These are phyloP conservation scores for Rhinogobius similis DNA, from an alignment of 2,113 vertebrate genomes.

Conservation along the genomic window DNA sequence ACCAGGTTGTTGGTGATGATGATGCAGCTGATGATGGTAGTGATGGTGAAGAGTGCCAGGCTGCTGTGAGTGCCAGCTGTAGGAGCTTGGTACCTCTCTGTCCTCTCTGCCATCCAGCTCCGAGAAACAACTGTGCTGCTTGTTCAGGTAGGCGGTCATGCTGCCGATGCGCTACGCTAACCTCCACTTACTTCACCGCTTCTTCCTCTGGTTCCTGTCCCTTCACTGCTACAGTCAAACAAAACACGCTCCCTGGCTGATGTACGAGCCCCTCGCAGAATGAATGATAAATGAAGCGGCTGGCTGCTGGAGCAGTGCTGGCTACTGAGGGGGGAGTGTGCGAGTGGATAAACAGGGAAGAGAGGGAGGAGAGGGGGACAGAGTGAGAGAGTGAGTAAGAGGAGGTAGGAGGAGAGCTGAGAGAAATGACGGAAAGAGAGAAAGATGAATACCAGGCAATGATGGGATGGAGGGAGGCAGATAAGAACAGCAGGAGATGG, in stretches of 20 bases:
- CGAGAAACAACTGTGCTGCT: constrained; percentile 80
- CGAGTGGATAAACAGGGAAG: constrained; percentile 27
- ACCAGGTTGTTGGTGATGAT: constrained; percentile 31
- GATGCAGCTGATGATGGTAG: constrained; percentile 23
- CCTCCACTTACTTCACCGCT: constrained; percentile 23
- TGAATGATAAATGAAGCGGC: constrained; percentile 43
- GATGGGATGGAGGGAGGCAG: constrained; percentile 8
- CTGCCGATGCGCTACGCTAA: constrained; percentile 18
- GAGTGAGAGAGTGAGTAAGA: constrained; percentile 16
- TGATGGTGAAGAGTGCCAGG: constrained; percentile 26
- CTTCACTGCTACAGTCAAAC: constrained; percentile 28
- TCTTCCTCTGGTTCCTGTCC: constrained; percentile 20
- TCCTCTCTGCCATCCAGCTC: constrained; percentile 71
- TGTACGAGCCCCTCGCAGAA: constrained; percentile 32
- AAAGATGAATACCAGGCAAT: constrained; percentile 2
- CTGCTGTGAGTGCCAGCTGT: constrained; percentile 67
- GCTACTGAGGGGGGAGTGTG: constrained; percentile 19
- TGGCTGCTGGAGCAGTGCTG: constrained; percentile 36
- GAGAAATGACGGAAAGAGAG: constrained; percentile 8
- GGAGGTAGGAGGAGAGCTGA: constrained; percentile 15
- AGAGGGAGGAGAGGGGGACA: constrained; percentile 20
- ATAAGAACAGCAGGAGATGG: constrained; percentile 19
- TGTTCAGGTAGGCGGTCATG: constrained; percentile 83
- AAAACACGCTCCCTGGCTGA: constrained; percentile 34
- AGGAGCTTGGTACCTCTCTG: constrained; percentile 71